Percentiles rank a stretch among this genome's conserved stretches.
phyloP scores from a whole-genome alignment of 2,888 invertebrate species.

The Acrobasis suavella region DNA sequence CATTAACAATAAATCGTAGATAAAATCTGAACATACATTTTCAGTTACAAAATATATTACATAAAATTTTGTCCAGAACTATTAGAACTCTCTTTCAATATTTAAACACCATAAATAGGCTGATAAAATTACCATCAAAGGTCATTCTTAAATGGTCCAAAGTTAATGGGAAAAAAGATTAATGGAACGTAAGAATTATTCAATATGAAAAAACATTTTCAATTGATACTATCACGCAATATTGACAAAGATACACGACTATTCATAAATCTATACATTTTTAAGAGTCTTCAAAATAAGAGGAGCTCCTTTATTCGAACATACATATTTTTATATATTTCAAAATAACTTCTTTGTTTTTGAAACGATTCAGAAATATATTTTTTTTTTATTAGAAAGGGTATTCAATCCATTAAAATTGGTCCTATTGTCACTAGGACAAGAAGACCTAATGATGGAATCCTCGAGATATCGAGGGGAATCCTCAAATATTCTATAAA shows the following conservation, averaged over 20 bases:
- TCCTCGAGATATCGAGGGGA: too few species aligned
- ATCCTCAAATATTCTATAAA: too few species aligned
- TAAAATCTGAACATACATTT: neutral
- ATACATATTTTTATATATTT: too few species aligned
- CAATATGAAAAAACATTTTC: neutral
- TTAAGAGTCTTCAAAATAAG: too few species aligned
- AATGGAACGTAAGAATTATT: neutral
- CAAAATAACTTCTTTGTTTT: too few species aligned
- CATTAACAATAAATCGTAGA: neutral
- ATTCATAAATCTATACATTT: neutral
- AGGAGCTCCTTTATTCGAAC: too few species aligned
- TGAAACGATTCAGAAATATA: too few species aligned
- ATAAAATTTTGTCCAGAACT: neutral
- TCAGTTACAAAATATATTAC: neutral
- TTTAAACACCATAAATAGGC: neutral
- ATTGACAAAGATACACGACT: constrained; percentile 33
- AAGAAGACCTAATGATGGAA: too few species aligned
- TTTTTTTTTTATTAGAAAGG: too few species aligned
- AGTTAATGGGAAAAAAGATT: neutral
- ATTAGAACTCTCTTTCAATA: neutral
- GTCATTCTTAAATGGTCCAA: neutral
- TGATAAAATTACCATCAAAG: neutral
- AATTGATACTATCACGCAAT: neutral
- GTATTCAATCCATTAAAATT: too few species aligned
- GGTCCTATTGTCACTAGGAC: too few species aligned